Base-by-base conservation (phyloP, 2,113 vertebrate genomes). In the Callopanchax toddi region DNA sequence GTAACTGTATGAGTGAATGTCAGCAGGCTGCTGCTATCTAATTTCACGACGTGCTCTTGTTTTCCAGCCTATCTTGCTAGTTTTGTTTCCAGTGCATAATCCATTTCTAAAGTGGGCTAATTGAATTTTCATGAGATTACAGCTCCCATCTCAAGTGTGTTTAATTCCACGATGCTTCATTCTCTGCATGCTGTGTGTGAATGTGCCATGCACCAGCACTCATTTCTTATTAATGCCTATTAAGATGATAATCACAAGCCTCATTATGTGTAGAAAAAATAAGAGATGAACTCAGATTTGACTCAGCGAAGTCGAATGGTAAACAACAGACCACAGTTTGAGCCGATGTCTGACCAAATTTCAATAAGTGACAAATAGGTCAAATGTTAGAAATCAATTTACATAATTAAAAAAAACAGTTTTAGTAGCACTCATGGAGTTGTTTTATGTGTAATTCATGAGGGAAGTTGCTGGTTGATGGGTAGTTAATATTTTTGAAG, bases 121-220 rank as follows among this genome's bases (percentile, higher is more conserved):
- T 63, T 77, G 70, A 85, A 87, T 83, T 79, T 86, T 74, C 48
- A 83, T 77, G 79, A 82, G 80, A 83, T 74, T 78, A 82, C 44
- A 52, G 26, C 65, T 76, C 54, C 22, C 56, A 68, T 71, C 72
- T 56, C 63, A 60, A 71, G 68, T 67, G 48, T 72, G 53, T 23
- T 63, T 72, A 68, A 78, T 70, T 56, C 76, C 64, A 68, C 67
- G 64, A 81, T 75, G 70, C 63, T 66, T 70, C 15, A 17, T 68
- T 85, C 69, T 61, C 54, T 36, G 56, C 71, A 64, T 55, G 45
- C 78, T 82, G 74, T 66, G 85, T 78, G 81, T 62, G 78, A 64
- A 76, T 74, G 70, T 48, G 56, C 68, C 61, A 43, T 49, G 43
- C 52, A 67, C 68, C 82, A 66, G 79, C 68, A 60, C 56, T 78